Evolutionary conservation across 2,113 vertebrate species (phyloP), one percentile per base, ranked within the genome.

Genomic region (Acanthisitta chloris): DNA sequence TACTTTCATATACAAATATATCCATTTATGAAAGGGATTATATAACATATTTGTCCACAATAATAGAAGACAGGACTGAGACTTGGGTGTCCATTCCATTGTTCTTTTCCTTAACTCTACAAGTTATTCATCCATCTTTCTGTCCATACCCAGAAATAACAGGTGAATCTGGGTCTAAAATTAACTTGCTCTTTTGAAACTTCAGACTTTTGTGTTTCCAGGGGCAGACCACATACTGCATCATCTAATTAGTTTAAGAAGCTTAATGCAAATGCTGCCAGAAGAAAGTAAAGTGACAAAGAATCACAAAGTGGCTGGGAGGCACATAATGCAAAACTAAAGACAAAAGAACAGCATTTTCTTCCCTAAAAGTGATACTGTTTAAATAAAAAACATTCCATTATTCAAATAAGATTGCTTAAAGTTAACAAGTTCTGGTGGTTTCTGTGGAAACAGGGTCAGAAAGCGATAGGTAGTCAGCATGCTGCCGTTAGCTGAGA

Each of bases 391-490:
- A 88, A 71, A 71, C 54, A 38, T 51, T 88, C 34, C 61, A 90
- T 95, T 96, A 97, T 95, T 97, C 31, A 97, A 94, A 95, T 81
- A 90, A 78, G 49, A 67, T 57, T 77, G 28, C 52, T 95, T 92
- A 85, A 70, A 90, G 84, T 79, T 80, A 95, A 77, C 28, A 19
- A 10, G 6, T 70, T 94, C 79, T 87, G n/a, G 31, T 81, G 55
- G 79, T 97, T 97, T 97, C 96, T 96, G 92, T 96, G 89, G 89
- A 97, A 98, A 97, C 92, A 88, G 87, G 94, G 79, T 95, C 83
- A 95, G 59, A 96, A 96, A 95, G 16, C 69, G 69, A 61, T 40
- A 95, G 85, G 92, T 81, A 96, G 95, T 48, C 72, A 67, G 65
- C 0, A 0, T 36, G 55, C n/a, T 14, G 9, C 73, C 5, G 2